phyloP scores from a whole-genome alignment of 1,140 invertebrate species.

The Artemia franciscana region DNA sequence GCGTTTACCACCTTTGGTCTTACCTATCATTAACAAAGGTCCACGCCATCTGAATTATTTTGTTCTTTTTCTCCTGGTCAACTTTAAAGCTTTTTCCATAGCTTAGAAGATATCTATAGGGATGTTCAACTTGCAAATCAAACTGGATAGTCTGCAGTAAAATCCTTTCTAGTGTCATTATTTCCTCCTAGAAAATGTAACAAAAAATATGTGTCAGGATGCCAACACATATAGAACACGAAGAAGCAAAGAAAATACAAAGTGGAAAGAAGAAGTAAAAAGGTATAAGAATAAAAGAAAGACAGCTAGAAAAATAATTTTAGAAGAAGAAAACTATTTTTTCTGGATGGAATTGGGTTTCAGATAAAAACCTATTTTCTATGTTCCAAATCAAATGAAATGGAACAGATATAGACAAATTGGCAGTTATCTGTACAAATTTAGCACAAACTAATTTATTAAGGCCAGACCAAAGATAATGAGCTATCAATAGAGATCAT shows the following conservation, averaged over 20 bases:
- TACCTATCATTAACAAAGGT: conserved; percentile 97
- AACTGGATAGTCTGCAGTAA: conserved; percentile 96
- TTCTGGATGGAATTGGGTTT: too few relatives aligned
- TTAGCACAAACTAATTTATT: too few relatives aligned
- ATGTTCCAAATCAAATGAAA: too few relatives aligned
- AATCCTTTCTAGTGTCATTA: conserved; percentile 91
- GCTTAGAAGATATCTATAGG: conserved; percentile 78
- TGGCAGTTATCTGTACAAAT: too few relatives aligned
- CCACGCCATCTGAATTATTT: conserved; percentile 99
- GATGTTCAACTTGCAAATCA: conserved; percentile 93
- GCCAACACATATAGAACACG: conserved; percentile 1
- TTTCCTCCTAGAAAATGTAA: conserved; percentile 45
- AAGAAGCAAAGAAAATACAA: background rate
- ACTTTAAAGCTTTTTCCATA: conserved; percentile 63
- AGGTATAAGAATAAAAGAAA: too few relatives aligned
- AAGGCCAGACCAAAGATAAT: too few relatives aligned
- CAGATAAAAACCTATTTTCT: too few relatives aligned
- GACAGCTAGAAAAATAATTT: conserved; percentile 3
- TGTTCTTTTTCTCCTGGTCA: conserved; percentile 73
- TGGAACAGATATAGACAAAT: too few relatives aligned
- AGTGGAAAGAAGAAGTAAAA: background rate
- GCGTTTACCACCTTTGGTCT: too few relatives aligned
- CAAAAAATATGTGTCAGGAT: background rate
- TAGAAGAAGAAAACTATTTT: too few relatives aligned
- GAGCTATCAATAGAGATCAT: too few relatives aligned